These are phyloP conservation scores for Sebastes hopkinsi DNA, from an alignment of 2,797 vertebrate genomes.

Conservation along the genomic window DNA sequence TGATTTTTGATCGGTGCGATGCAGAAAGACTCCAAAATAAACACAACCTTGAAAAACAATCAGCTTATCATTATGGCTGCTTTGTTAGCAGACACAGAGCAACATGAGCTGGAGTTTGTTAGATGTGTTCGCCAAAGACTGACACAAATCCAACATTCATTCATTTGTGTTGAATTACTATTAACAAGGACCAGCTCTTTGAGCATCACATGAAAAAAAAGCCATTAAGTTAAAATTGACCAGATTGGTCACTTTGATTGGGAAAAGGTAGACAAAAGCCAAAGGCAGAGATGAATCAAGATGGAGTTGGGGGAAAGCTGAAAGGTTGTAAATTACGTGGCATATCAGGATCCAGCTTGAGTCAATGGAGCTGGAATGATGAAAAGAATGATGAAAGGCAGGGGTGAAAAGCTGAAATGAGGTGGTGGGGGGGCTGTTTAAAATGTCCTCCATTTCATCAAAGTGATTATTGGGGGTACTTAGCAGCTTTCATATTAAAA, in stretches of 20 bases:
- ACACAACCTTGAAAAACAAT: neutral
- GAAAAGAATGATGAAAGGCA: conserved; percentile 82
- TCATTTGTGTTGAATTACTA: neutral
- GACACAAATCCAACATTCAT: neutral
- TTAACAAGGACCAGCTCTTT: neutral
- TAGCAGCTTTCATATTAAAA: conserved; percentile 86
- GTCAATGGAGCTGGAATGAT: conserved; percentile 69
- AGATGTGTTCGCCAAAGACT: neutral
- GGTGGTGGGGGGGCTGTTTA: conserved; percentile 49
- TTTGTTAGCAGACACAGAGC: neutral
- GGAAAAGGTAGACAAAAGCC: conserved; percentile 40
- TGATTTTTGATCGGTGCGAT: neutral
- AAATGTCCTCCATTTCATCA: conserved; percentile 81
- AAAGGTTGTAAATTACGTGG: conserved; percentile 66
- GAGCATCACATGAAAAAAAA: neutral
- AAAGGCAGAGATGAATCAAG: conserved; percentile 52
- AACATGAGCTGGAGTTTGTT: neutral
- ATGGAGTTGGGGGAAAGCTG: conserved; percentile 39
- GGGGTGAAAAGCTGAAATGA: conserved; percentile 78
- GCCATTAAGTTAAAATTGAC: neutral
- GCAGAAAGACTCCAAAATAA: neutral
- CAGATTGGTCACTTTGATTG: conserved; percentile 40
- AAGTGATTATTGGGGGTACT: conserved; percentile 85
- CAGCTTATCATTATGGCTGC: neutral
- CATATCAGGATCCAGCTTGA: conserved; percentile 58